These are phyloP conservation scores for Ammospiza nelsoni DNA, from an alignment of 2,113 vertebrate genomes.

Conservation along the genomic window DNA sequence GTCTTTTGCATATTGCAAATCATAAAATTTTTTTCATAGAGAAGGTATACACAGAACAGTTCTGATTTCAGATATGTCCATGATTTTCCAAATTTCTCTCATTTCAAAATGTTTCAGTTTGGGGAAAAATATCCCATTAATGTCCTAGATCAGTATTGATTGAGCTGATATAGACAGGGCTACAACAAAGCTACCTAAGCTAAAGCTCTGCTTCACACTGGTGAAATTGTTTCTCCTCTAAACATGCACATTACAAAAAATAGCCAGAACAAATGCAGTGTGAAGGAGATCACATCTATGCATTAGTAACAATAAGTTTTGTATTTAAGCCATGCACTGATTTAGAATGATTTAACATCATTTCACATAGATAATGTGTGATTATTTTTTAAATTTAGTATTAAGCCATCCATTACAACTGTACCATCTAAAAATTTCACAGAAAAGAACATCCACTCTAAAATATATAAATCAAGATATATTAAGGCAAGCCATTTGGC, in stretches of 20 bases:
- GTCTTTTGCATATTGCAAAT: background rate
- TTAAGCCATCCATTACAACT: background rate
- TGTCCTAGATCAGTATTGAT: background rate
- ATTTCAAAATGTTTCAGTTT: background rate
- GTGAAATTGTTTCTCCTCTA: background rate
- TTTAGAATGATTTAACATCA: background rate
- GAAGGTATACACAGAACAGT: background rate
- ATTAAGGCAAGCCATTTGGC: background rate
- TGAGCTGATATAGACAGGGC: background rate
- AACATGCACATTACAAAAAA: background rate
- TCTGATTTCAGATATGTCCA: background rate
- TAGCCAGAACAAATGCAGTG: background rate
- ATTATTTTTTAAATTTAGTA: background rate
- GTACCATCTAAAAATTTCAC: background rate
- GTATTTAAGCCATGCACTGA: background rate
- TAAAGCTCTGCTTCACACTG: background rate
- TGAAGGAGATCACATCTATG: background rate
- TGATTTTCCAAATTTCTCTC: background rate
- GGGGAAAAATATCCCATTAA: fast-evolving
- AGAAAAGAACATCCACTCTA: background rate
- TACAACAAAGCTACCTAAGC: background rate
- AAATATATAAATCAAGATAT: background rate
- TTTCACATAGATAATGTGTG: background rate
- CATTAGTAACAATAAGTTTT: background rate
- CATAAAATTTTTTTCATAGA: background rate